Conservation (phyloP, 2,888 invertebrate species). For the Pollenia labialis region DNA sequence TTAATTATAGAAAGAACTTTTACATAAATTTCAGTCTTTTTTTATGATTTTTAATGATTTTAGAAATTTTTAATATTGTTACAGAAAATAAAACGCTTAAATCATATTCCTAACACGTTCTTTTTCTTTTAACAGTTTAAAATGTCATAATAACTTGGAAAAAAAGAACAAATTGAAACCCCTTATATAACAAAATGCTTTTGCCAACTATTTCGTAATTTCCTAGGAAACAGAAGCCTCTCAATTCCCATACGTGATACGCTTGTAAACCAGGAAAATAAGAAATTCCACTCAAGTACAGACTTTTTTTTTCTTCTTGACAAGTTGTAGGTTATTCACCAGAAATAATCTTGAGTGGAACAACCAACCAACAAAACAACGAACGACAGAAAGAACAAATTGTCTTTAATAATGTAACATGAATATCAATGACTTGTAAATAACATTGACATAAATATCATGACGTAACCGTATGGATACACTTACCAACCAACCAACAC, state of each 20-base stretch:
- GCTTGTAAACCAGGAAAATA: slow-evolving; percentile 15
- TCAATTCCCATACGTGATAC: slow-evolving; percentile 37
- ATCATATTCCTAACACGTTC: no score
- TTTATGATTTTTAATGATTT: no score
- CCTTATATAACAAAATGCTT: slow-evolving; percentile 9
- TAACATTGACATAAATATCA: slow-evolving; percentile 72
- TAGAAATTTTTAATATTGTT: no score
- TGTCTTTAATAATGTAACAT: slow-evolving; percentile 59
- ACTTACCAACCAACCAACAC: slow-evolving; percentile 25
- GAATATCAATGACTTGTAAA: slow-evolving; percentile 73
- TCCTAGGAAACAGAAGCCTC: slow-evolving; percentile 41
- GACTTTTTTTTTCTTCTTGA: slow-evolving; percentile 4
- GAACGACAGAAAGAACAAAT: slow-evolving; percentile 50
- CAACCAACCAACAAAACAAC: slow-evolving; percentile 11
- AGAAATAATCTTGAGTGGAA: not conserved
- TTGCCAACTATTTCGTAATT: slow-evolving; percentile 38
- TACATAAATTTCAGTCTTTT: no score
- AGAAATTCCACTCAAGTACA: slow-evolving; percentile 36
- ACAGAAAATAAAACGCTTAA: no score
- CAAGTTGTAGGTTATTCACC: slow-evolving; percentile 52
- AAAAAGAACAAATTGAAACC: not conserved
- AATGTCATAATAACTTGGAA: not conserved
- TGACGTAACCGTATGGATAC: slow-evolving; percentile 61
- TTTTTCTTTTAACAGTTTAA: not conserved
- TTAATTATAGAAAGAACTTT: no score